A percentile compares a stretch with the other conserved stretches of the same genome.
These are phyloP conservation scores for Sarcophaga variegata DNA, from an alignment of 2,888 invertebrate species.

Conservation along the genomic window DNA sequence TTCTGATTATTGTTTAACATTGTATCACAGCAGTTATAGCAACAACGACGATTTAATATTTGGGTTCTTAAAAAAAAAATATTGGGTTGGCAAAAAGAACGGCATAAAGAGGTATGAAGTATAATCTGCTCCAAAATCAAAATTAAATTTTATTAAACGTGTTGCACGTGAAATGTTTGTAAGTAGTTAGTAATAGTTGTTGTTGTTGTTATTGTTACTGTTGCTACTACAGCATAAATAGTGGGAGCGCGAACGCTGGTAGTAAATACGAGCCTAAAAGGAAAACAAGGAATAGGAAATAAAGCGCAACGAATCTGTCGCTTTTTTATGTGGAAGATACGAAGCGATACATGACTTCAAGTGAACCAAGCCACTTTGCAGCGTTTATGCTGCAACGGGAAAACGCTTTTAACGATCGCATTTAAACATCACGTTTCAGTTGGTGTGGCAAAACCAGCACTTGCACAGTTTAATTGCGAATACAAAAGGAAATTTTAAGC, in stretches of 20 bases:
- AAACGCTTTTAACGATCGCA: slow-evolving; percentile 62
- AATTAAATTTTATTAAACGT: slow-evolving; percentile 80
- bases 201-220: slow-evolving; percentile 25
- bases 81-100: too few species aligned
- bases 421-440: slow-evolving; percentile 61
- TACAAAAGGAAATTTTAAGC: not conserved
- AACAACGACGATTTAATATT: slow-evolving; percentile 8
- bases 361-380: not conserved
- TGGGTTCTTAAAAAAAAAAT: not conserved
- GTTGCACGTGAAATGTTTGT: slow-evolving; percentile 65
- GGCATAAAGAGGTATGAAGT: not conserved
- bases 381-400: slow-evolving; percentile 2
- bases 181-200: slow-evolving; percentile 55
- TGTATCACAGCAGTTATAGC: not conserved
- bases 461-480: slow-evolving; percentile 48
- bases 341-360: slow-evolving; percentile 27
- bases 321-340: slow-evolving; percentile 71
- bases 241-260: slow-evolving; percentile 69
- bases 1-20: slow-evolving; percentile 5
- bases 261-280: not conserved
- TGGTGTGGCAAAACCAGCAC: slow-evolving; percentile 63
- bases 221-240: slow-evolving; percentile 58
- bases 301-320: slow-evolving; percentile 78
- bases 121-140: slow-evolving; percentile 79
- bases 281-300: slow-evolving; percentile 28